These are phyloP conservation scores for Ophiodon elongatus DNA, from an alignment of 2,113 vertebrate species.

Conservation along the genomic window DNA sequence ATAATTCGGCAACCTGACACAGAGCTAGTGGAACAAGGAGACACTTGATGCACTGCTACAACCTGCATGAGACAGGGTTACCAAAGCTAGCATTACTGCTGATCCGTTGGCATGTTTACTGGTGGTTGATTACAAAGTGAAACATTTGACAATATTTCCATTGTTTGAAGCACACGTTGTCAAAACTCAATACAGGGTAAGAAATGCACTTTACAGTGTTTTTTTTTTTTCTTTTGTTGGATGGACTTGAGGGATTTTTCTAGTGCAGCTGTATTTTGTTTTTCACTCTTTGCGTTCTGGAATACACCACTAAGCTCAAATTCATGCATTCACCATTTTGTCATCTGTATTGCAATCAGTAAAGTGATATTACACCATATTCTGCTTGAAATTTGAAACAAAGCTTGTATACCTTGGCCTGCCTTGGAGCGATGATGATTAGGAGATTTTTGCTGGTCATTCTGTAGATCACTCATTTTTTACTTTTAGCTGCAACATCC, in stretches of 20 bases:
- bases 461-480: slow-evolving; percentile 13
- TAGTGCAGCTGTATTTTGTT: not conserved
- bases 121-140: not conserved
- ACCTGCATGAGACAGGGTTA: not conserved
- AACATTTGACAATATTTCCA: too few relatives aligned
- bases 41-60: too few relatives aligned
- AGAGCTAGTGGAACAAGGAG: not conserved
- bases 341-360: not conserved
- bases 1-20: not conserved
- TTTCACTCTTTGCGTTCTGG: not conserved
- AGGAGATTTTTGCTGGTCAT: not conserved
- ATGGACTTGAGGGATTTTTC: too few relatives aligned
- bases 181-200: too few relatives aligned
- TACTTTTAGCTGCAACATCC: slow-evolving; percentile 7
- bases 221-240: too few relatives aligned
- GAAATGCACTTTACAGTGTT: too few relatives aligned
- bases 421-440: not conserved
- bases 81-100: not conserved
- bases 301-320: not conserved
- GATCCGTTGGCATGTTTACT: not conserved
- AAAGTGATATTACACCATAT: not conserved
- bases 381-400: not conserved
- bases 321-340: not conserved
- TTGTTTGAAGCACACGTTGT: too few relatives aligned
- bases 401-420: not conserved